Conservation (phyloP, 2,113 vertebrate genomes). For the Electrona antarctica region DNA sequence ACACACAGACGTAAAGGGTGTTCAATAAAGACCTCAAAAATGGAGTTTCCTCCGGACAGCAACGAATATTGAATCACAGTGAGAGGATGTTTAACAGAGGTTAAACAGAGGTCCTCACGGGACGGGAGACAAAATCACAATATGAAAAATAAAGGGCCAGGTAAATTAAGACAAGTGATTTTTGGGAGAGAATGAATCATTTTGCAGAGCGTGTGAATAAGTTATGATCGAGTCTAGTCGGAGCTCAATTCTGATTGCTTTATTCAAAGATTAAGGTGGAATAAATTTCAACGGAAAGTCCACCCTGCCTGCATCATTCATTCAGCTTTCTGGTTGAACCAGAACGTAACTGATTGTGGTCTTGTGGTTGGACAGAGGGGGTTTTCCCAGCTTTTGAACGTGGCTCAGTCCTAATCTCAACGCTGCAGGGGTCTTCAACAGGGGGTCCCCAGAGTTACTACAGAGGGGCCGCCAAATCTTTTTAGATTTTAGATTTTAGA, state of each 20-base stretch:
- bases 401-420: too few relatives aligned
- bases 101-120: not conserved
- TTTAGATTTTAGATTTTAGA: too few relatives aligned
- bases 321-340: not conserved
- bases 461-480: too few relatives aligned
- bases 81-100: conserved; percentile 1
- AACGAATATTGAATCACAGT: not conserved
- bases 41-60: too few relatives aligned
- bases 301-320: not conserved
- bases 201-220: conserved; percentile 37
- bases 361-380: not conserved
- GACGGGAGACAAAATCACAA: conserved; percentile 17
- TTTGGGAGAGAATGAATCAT: conserved; percentile 30
- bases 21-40: too few relatives aligned
- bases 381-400: too few relatives aligned
- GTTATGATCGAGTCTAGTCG: conserved; percentile 23
- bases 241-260: conserved; percentile 8
- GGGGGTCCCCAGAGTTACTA: too few relatives aligned
- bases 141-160: conserved; percentile 13
- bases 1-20: too few relatives aligned
- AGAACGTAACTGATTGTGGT: not conserved
- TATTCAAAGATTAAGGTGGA: conserved; percentile 10
- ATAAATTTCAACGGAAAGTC: conserved; percentile 14
- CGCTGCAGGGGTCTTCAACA: too few relatives aligned
- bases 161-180: conserved; percentile 36